Conservation (phyloP, 1,140 invertebrate species). For the Oryctes rhinoceros region DNA sequence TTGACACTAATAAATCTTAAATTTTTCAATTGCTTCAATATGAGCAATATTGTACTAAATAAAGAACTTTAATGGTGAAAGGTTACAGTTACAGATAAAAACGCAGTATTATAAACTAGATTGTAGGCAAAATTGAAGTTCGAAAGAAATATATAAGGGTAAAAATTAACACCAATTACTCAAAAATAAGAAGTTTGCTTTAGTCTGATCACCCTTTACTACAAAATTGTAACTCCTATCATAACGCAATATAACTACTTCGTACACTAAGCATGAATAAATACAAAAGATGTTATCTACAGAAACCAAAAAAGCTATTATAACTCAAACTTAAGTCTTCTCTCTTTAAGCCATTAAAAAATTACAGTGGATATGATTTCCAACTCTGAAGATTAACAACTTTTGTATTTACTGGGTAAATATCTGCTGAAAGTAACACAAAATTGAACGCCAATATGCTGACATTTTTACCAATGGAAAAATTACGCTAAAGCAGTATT, state of each 20-base stretch:
- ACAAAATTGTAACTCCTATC: neutral
- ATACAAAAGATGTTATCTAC: neutral
- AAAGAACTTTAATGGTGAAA: neutral
- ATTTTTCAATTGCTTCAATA: no score
- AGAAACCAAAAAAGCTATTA: neutral
- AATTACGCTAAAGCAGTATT: conserved; percentile 41
- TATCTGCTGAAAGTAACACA: neutral
- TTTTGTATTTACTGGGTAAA: conserved; percentile 1
- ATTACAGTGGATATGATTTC: neutral
- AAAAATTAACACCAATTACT: neutral
- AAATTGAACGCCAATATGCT: conserved; percentile 20
- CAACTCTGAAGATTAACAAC: neutral
- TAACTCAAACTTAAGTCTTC: neutral
- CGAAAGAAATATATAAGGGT: neutral
- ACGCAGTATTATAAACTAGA: no score
- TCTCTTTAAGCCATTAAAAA: no score
- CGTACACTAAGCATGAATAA: conserved; percentile 29
- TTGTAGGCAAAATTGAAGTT: neutral
- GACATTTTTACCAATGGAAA: neutral
- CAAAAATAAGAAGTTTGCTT: neutral
- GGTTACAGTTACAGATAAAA: no score
- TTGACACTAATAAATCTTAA: no score
- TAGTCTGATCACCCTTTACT: conserved; percentile 22
- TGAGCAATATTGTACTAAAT: no score
- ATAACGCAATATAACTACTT: conserved; percentile 11